These are phyloP conservation scores for Hyalella azteca DNA, from an alignment of 2,888 invertebrate species.

Conservation along the genomic window DNA sequence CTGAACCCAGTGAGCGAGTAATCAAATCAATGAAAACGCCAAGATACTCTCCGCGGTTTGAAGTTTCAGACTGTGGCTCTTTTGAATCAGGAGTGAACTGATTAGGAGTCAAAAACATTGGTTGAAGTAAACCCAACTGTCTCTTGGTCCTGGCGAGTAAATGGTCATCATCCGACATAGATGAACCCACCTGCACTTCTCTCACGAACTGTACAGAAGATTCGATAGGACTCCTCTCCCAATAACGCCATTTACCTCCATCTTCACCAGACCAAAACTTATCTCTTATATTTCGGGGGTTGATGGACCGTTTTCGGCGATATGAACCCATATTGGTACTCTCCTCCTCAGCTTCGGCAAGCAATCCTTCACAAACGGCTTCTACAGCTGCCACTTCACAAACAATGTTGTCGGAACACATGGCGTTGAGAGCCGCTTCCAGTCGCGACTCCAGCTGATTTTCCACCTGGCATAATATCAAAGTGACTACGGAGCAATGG, in stretches of 20 bases:
- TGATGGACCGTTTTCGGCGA: conserved; percentile 53
- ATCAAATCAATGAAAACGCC: conserved; percentile 51
- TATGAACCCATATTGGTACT: conserved; percentile 57
- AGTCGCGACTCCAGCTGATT: conserved; percentile 57
- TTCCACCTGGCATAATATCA: conserved; percentile 47
- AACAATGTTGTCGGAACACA: conserved; percentile 59
- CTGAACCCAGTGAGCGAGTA: conserved; percentile 46
- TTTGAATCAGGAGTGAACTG: neutral
- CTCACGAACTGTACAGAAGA: neutral
- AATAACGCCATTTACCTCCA: conserved; percentile 46
- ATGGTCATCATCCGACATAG: neutral
- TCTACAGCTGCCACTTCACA: conserved; percentile 60
- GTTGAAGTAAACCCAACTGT: neutral
- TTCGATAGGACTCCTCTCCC: conserved; percentile 39
- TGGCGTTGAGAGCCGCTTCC: conserved; percentile 54
- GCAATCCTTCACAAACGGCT: conserved; percentile 59
- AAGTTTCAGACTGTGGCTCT: neutral
- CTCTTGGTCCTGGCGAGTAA: neutral
- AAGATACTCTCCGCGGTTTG: conserved; percentile 43
- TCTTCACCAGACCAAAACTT: conserved; percentile 35
- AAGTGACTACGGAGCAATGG: too few species aligned
- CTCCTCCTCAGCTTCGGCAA: conserved; percentile 59
- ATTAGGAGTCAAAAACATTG: neutral
- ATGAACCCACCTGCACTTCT: neutral
- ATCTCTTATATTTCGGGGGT: neutral